phyloP scores from a whole-genome alignment of 2,797 vertebrate species.

The Danio albolineatus region DNA sequence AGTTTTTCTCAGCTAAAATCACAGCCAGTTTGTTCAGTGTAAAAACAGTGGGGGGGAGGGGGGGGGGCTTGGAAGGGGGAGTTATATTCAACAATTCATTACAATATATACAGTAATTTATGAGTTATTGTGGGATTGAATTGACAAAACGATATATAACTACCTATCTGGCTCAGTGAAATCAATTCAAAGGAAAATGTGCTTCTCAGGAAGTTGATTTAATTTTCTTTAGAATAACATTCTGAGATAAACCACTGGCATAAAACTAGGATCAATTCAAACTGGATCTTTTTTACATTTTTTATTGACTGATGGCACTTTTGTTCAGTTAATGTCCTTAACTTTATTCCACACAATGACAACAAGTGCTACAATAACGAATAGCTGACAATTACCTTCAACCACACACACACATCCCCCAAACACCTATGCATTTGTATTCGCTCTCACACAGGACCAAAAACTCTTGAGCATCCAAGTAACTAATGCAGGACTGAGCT shows the following conservation, averaged over 20 bases:
- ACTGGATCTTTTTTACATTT: too few relatives aligned
- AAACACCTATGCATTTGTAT: too few relatives aligned
- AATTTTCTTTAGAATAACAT: neutral
- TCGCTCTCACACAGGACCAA: slow-evolving; percentile 36
- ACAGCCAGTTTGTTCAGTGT: too few relatives aligned
- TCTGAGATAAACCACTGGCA: neutral
- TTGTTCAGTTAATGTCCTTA: too few relatives aligned
- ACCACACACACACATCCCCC: slow-evolving; percentile 38
- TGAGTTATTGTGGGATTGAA: neutral
- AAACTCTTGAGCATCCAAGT: slow-evolving; percentile 42
- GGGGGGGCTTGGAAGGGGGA: too few relatives aligned
- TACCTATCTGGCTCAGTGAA: neutral
- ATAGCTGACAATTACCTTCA: neutral
- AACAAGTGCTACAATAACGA: too few relatives aligned
- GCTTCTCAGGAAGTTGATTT: neutral
- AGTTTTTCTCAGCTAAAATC: too few relatives aligned
- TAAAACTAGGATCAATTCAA: neutral
- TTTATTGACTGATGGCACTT: too few relatives aligned
- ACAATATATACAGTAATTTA: too few relatives aligned
- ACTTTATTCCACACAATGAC: too few relatives aligned
- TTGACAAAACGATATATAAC: neutral
- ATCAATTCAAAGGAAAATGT: neutral
- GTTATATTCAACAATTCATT: too few relatives aligned
- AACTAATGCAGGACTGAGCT: neutral
- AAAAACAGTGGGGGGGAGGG: too few relatives aligned